These are phyloP conservation scores for Sitodiplosis mosellana DNA, from an alignment of 1,140 invertebrate genomes.

Conservation along the genomic window DNA sequence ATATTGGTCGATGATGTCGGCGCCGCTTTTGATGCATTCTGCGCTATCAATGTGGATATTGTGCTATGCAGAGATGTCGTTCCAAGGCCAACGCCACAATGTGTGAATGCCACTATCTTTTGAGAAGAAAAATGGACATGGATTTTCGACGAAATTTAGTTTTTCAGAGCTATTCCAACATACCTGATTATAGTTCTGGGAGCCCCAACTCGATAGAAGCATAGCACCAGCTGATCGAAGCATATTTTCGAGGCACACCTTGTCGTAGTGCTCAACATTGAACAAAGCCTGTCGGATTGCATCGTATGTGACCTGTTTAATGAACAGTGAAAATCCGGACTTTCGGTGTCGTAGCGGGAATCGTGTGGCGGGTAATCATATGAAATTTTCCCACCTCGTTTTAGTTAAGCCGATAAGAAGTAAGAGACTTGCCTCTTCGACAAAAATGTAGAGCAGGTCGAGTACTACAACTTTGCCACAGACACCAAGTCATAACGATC, in stretches of 20 bases:
- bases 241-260: conserved; percentile 15
- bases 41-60: conserved; percentile 8
- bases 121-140: neutral
- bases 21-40: neutral
- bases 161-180: neutral
- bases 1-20: conserved; percentile 4
- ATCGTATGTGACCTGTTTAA: too few species aligned
- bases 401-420: too few species aligned
- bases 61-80: conserved; percentile 14
- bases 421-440: too few species aligned
- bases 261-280: conserved; percentile 19
- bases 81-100: conserved; percentile 21
- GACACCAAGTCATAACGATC: too few species aligned
- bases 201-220: conserved; percentile 17
- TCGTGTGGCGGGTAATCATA: too few species aligned
- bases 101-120: conserved; percentile 17
- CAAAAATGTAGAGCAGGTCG: too few species aligned
- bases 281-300: conserved; percentile 15
- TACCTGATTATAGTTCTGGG: conserved; percentile 15
- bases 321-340: too few species aligned
- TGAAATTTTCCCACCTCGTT: too few species aligned
- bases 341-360: too few species aligned
- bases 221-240: conserved; percentile 14
- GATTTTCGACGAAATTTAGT: neutral
- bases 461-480: too few species aligned